Evolutionary conservation across 2,113 vertebrate species (phyloP).

Genomic region (Tetraodon nigroviridis): DNA sequence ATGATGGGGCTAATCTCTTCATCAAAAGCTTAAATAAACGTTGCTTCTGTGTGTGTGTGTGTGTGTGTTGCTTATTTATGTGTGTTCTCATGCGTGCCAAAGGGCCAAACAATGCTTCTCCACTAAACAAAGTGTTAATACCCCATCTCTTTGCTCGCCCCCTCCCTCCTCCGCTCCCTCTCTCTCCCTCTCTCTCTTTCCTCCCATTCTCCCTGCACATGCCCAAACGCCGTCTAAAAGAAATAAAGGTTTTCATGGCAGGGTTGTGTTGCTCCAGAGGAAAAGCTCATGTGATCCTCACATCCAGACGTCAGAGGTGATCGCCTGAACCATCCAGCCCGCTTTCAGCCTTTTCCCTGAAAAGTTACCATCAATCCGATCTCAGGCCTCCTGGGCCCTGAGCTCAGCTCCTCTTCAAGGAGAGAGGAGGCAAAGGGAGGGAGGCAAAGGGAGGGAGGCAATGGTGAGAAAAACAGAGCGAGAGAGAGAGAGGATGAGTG

Average conservation of each 20-base stretch:
- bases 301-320: conserved; percentile 36
- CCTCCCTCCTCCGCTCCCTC: conserved; percentile 10
- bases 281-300: conserved; percentile 1
- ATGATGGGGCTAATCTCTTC: conserved; percentile 77
- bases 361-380: conserved; percentile 45
- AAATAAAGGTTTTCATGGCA: neutral
- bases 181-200: neutral
- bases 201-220: conserved; percentile 10
- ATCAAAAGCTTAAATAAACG: conserved; percentile 79
- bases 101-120: conserved; percentile 55
- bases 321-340: conserved; percentile 26
- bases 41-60: conserved; percentile 30
- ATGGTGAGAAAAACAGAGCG: neutral
- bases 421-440: conserved; percentile 12
- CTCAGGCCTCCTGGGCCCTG: conserved; percentile 46
- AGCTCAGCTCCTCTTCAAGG: conserved; percentile 42
- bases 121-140: conserved; percentile 61
- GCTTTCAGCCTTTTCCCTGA: conserved; percentile 50
- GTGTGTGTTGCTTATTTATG: conserved; percentile 35
- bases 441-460: neutral
- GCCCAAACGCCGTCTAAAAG: conserved; percentile 3
- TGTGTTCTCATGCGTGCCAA: conserved; percentile 38
- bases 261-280: neutral
- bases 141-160: conserved; percentile 50
- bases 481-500: neutral